Evolutionary conservation across 2,888 invertebrate genomes (phyloP).

Genomic region (Podabrus alpinus): DNA sequence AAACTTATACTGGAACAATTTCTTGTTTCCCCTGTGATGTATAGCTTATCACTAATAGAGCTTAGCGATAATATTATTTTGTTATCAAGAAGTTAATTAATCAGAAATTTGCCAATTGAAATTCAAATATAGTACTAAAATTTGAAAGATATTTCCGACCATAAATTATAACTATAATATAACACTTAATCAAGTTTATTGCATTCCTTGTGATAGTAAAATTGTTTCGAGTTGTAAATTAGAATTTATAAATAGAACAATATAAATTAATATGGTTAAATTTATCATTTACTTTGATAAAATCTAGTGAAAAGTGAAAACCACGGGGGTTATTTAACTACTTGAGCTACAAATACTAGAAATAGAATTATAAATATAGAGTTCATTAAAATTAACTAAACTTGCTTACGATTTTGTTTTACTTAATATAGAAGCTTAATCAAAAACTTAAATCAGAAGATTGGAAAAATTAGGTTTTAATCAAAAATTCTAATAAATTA

Average conservation of each 20-base stretch:
- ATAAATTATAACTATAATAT: neutral
- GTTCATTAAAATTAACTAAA: neutral
- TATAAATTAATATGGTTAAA: neutral
- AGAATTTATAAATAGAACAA: neutral
- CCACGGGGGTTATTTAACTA: neutral
- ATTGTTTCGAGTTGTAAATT: neutral
- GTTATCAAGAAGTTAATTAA: conserved; percentile 1
- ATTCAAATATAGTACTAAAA: neutral
- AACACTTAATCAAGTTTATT: neutral
- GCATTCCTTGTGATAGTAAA: neutral
- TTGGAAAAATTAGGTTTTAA: neutral
- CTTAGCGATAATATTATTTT: neutral
- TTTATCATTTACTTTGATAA: neutral
- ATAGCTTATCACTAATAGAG: neutral
- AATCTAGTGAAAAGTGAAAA: neutral
- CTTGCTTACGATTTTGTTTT: neutral
- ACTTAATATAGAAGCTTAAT: neutral
- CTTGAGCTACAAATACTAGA: neutral
- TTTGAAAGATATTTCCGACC: neutral
- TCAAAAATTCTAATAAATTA: neutral
- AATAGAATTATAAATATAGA: neutral
- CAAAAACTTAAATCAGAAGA: neutral
- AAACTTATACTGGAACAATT: neutral
- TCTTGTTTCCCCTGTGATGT: neutral
- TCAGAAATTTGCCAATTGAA: conserved; percentile 2